Evolutionary conservation across 2,797 vertebrate species (phyloP).

Genomic region (Furcifer pardalis): DNA sequence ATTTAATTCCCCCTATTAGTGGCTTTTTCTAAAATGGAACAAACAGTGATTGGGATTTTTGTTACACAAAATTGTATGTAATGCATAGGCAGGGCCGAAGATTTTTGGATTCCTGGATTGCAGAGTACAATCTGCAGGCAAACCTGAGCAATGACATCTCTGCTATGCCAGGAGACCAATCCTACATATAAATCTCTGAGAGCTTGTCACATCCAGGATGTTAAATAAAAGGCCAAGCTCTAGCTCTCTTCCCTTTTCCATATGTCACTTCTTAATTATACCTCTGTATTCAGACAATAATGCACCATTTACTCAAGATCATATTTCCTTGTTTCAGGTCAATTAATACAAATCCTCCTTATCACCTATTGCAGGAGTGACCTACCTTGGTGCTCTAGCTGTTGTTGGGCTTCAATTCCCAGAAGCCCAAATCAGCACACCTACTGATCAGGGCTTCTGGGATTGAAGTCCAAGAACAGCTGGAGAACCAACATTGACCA

Average conservation of each 20-base stretch:
- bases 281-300: background rate
- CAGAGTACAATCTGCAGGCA: background rate
- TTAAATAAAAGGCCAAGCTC: background rate
- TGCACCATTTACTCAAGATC: background rate
- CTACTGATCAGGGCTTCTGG: too few species aligned
- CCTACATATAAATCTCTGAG: background rate
- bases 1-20: background rate
- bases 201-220: background rate
- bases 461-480: too few species aligned
- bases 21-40: background rate
- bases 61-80: background rate
- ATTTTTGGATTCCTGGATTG: background rate
- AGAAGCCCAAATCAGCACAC: too few species aligned
- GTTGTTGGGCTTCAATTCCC: too few species aligned
- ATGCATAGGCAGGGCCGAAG: background rate
- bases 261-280: background rate
- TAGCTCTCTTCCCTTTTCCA: background rate
- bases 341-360: background rate
- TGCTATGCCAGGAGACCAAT: constrained; percentile 5
- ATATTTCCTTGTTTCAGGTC: background rate
- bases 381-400: too few species aligned
- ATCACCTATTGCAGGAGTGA: too few species aligned
- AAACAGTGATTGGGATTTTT: background rate
- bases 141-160: background rate
- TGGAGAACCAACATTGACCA: too few species aligned